Base-by-base conservation (phyloP, 2,888 invertebrate genomes). In the Portevinia maculata region DNA sequence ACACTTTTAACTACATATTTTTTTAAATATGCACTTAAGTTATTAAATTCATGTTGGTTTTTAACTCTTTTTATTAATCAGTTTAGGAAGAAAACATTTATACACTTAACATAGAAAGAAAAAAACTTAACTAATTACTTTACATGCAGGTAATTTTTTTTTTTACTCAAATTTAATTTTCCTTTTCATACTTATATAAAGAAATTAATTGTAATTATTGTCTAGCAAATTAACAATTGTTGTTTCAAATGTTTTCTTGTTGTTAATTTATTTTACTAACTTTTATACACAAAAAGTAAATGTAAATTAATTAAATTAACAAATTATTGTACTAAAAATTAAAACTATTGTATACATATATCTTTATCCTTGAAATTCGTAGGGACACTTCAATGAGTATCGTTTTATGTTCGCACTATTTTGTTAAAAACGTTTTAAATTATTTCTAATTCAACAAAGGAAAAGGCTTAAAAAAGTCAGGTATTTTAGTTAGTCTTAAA, bases 181-280 rank as follows among this genome's bases (percentile, higher is more conserved):
- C 34, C 30, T 17, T 30, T 39, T 21, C 4, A n/a, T 44, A 44
- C 52, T 83, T 52, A 70, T 59, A 6, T 50, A 59, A 83, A 52
- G 55, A 83, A 83, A 83, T 75, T 70, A 81, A 59, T 55, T 48
- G 76, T 85, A 86, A 86, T 86, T 86, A 86, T 85, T 86, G 86
- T 86, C 85, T 85, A 84, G 76, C 81, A 85, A 84, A 71, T 85
- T 70, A 84, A 81, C 83, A 78, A 79, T 73, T 74, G 50, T 71
- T 24, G 37, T 53, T 67, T 64, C 21, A 59, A n/a, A n/a, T n/a
- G n/a, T n/a, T n/a, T n/a, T n/a, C 60, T 48, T 44, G 64, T 30
- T 69, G 41, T 37, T 28, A 44, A 62, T 52, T 8, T 65, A 41
- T 41, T 67, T 53, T 50, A 67, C 65, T 48, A 71, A 73, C 48